phyloP scores from a whole-genome alignment of 2,888 invertebrate species.

The Nysson spinosus region DNA sequence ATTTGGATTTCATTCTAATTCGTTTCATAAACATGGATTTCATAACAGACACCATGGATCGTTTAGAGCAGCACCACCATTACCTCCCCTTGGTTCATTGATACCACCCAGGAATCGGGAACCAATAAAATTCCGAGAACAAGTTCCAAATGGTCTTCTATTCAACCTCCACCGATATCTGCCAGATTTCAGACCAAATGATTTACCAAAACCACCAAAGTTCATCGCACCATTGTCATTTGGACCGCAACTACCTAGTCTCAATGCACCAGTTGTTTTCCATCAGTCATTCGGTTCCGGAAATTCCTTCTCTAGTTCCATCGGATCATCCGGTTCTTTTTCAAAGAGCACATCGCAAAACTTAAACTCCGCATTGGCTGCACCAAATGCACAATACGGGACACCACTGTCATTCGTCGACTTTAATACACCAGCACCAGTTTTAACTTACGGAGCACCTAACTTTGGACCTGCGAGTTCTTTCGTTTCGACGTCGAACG shows the following conservation, averaged over 20 bases:
- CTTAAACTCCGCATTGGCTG: conserved; percentile 64
- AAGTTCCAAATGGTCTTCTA: conserved; percentile 84
- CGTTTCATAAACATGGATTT: conserved; percentile 72
- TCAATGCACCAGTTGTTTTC: conserved; percentile 61
- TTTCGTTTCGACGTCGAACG: conserved; percentile 61
- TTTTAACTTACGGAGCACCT: conserved; percentile 73
- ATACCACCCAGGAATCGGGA: conserved; percentile 69
- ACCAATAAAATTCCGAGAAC: conserved; percentile 86
- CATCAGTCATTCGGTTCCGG: conserved; percentile 48
- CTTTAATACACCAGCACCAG: conserved; percentile 72
- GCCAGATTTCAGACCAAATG: conserved; percentile 46
- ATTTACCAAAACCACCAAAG: conserved; percentile 60
- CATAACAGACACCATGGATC: conserved; percentile 49
- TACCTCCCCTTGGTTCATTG: conserved; percentile 62
- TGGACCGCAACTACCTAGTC: conserved; percentile 66
- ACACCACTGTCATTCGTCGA: conserved; percentile 71
- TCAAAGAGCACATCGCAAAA: too few relatives aligned
- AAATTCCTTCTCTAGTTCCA: conserved; percentile 39
- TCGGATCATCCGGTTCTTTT: too few relatives aligned
- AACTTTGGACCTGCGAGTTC: conserved; percentile 70
- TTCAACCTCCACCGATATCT: conserved; percentile 79
- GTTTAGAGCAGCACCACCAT: conserved; percentile 52
- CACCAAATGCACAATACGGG: conserved; percentile 72
- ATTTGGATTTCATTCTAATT: conserved; percentile 63
- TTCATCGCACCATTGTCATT: conserved; percentile 60